phyloP scores from a whole-genome alignment of 37 sponge, comb jelly and placozoan genomes.

The Cladorhizidae sp. region DNA sequence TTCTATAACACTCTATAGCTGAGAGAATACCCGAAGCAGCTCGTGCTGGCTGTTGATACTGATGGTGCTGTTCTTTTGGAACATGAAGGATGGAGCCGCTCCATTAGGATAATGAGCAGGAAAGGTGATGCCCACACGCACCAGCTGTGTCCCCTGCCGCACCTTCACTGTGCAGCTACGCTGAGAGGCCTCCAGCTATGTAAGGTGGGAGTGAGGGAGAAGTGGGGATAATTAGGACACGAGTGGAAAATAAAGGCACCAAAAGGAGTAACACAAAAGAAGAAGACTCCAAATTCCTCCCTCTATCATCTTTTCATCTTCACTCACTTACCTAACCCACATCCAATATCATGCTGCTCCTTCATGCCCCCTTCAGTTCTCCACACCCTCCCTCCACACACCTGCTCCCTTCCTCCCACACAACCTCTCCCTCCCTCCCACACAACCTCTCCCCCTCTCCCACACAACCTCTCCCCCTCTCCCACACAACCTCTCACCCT shows the following conservation, averaged over 20 bases:
- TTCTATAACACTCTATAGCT: too few species aligned
- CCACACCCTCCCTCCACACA: too few species aligned
- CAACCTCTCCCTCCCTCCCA: too few species aligned
- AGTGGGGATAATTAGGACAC: not conserved
- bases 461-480: too few species aligned
- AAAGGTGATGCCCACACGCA: constrained; percentile 71
- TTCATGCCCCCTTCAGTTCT: too few species aligned
- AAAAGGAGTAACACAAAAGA: not conserved
- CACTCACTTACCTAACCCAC: too few species aligned
- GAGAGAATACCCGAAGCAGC: constrained; percentile 34
- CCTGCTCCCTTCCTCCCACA: too few species aligned
- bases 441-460: too few species aligned
- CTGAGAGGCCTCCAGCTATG: constrained; percentile 65
- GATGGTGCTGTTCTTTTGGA: constrained; percentile 69
- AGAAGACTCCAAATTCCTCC: too few species aligned
- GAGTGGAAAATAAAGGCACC: not conserved
- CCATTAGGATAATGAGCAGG: constrained; percentile 82
- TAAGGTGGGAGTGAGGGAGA: not conserved
- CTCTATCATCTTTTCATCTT: too few species aligned
- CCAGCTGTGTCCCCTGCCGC: constrained; percentile 44
- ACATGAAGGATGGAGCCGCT: constrained; percentile 78
- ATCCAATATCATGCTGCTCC: too few species aligned
- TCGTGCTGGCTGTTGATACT: constrained; percentile 46
- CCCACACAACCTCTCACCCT: too few species aligned
- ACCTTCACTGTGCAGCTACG: constrained; percentile 70